Evolutionary conservation across 2,797 vertebrate genomes (phyloP).

Genomic region (Miichthys miiuy): DNA sequence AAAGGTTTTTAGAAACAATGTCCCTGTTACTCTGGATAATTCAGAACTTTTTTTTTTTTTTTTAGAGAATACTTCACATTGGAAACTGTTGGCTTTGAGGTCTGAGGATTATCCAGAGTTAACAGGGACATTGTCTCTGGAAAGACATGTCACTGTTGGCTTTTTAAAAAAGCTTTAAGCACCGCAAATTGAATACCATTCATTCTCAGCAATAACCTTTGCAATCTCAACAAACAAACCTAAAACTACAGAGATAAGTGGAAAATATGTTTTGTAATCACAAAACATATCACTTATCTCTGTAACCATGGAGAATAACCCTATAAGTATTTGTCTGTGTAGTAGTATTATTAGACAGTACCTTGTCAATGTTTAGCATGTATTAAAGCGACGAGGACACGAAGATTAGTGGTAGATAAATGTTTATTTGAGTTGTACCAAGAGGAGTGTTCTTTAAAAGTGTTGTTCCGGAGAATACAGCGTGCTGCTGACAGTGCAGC

Average conservation of each 20-base stretch:
- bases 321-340: not conserved
- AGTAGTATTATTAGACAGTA: not conserved
- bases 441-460: not conserved
- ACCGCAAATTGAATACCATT: slow-evolving; percentile 2
- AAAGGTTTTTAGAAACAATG: not conserved
- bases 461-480: not conserved
- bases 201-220: not conserved
- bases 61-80: not conserved
- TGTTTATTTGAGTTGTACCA: slow-evolving; percentile 2
- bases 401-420: not conserved
- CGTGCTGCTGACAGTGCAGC: not conserved
- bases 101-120: slow-evolving; percentile 8
- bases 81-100: slow-evolving; percentile 8
- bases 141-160: not conserved
- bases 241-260: not conserved
- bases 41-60: not conserved
- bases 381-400: no score
- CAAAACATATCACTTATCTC: no score
- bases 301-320: not conserved
- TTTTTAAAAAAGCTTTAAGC: not conserved
- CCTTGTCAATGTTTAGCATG: not conserved
- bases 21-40: not conserved
- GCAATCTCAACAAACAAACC: slow-evolving; percentile 19
- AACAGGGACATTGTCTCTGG: not conserved
- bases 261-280: slow-evolving; percentile 6